phyloP scores from a whole-genome alignment of 2,888 invertebrate genomes.

The Bhutanitis thaidina region DNA sequence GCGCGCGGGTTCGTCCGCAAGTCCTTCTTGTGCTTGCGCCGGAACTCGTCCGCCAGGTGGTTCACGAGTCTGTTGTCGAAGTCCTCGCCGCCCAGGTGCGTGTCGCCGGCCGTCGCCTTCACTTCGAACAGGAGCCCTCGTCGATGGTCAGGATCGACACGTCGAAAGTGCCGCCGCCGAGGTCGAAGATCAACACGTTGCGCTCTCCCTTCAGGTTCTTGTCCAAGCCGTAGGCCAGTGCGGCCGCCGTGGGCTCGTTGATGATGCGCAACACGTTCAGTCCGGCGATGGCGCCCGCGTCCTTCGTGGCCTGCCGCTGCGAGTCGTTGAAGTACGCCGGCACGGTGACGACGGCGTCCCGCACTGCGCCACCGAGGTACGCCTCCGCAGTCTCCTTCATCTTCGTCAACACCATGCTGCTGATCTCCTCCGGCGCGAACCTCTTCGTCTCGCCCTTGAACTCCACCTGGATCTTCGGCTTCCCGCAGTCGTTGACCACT shows the following conservation, averaged over 20 bases:
- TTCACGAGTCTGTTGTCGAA: constrained; percentile 78
- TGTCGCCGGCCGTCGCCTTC: constrained; percentile 90
- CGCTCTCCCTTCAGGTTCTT: constrained; percentile 77
- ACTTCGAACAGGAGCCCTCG: constrained; percentile 87
- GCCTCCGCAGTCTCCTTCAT: constrained; percentile 79
- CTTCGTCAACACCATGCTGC: constrained; percentile 74
- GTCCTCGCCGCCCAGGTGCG: constrained; percentile 88
- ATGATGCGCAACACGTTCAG: constrained; percentile 67
- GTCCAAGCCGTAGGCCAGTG: constrained; percentile 82
- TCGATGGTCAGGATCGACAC: constrained; percentile 88
- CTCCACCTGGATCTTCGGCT: constrained; percentile 81
- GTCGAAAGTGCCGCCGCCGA: constrained; percentile 79
- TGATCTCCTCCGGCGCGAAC: constrained; percentile 82
- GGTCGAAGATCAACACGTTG: constrained; percentile 5
- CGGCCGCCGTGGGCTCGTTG: constrained; percentile 86
- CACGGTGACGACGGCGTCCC: constrained; percentile 85
- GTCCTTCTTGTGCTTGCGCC: constrained; percentile 85
- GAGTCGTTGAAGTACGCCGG: constrained; percentile 80
- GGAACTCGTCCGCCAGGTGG: constrained; percentile 85
- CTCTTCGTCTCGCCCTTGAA: constrained; percentile 79
- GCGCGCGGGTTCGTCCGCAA: constrained; percentile 83
- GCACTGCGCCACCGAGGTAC: constrained; percentile 80
- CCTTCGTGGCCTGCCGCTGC: constrained; percentile 12
- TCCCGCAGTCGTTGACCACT: constrained; percentile 80
- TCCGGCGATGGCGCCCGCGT: constrained; percentile 9